Evolutionary conservation across 2,797 vertebrate genomes (phyloP).

Genomic region (Tokudaia muenninki): DNA sequence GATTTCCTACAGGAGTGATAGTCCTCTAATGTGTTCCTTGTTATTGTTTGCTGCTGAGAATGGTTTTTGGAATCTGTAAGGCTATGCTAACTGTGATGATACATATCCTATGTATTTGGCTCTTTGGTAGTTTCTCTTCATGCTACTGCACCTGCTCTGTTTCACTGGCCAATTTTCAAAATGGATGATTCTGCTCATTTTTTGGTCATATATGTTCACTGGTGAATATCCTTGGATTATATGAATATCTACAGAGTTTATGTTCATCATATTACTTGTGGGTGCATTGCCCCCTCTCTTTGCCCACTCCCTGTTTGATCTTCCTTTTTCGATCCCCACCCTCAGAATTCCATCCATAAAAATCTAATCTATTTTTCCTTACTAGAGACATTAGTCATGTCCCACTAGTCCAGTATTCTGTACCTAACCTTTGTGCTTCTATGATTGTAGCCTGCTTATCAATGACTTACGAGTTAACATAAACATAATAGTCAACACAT

Average conservation of each 20-base stretch:
- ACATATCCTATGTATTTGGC: neutral
- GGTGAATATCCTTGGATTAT: no score
- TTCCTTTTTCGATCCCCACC: neutral
- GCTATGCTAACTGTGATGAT: no score
- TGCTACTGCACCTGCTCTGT: neutral
- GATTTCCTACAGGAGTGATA: neutral
- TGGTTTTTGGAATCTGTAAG: neutral
- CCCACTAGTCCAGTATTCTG: neutral
- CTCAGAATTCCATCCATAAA: neutral
- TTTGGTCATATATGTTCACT: neutral
- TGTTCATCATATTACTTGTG: no score
- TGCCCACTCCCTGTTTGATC: neutral
- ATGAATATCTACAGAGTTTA: neutral
- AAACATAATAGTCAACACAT: neutral
- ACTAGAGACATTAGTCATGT: no score
- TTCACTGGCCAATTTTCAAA: neutral
- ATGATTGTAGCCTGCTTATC: neutral
- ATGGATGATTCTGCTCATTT: neutral
- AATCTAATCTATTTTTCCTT: no score
- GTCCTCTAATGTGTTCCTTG: neutral
- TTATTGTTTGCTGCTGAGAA: neutral
- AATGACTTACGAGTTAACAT: neutral
- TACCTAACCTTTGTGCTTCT: neutral
- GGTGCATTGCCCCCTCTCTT: accelerated
- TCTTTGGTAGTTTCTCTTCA: neutral